phyloP scores from a whole-genome alignment of 1,140 invertebrate species.

The Drosophila elegans region DNA sequence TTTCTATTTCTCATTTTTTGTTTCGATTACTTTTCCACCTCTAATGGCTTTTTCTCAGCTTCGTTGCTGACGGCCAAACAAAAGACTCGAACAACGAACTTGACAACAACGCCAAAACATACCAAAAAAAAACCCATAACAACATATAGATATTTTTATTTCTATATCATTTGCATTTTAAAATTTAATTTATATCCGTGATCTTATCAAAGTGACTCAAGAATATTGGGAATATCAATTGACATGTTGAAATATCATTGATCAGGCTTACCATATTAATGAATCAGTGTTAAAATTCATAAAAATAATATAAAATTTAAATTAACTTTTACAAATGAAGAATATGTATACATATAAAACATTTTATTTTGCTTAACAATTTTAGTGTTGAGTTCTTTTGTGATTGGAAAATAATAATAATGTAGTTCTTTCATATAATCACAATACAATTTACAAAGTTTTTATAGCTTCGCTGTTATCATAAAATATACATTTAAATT shows the following conservation, averaged over 20 bases:
- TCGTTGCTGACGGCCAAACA: slow-evolving; percentile 37
- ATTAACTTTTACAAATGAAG: no score
- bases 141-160: neutral
- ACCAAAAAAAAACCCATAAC: neutral
- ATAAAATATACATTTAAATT: neutral
- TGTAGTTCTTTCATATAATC: neutral
- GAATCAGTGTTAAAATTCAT: no score
- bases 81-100: slow-evolving; percentile 58
- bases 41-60: slow-evolving; percentile 50
- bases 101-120: slow-evolving; percentile 27
- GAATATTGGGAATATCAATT: neutral
- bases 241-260: no score
- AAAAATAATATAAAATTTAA: no score
- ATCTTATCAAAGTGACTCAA: neutral
- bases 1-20: slow-evolving; percentile 10
- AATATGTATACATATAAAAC: no score
- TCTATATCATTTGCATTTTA: neutral
- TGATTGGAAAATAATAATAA: no score
- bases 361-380: no score
- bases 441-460: neutral
- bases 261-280: no score
- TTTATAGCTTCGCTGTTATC: no score
- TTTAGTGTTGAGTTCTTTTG: no score
- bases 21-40: slow-evolving; percentile 51
- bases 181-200: neutral